These are phyloP conservation scores for Drosophila asahinai DNA, from an alignment of 1,140 invertebrate genomes.

Conservation along the genomic window DNA sequence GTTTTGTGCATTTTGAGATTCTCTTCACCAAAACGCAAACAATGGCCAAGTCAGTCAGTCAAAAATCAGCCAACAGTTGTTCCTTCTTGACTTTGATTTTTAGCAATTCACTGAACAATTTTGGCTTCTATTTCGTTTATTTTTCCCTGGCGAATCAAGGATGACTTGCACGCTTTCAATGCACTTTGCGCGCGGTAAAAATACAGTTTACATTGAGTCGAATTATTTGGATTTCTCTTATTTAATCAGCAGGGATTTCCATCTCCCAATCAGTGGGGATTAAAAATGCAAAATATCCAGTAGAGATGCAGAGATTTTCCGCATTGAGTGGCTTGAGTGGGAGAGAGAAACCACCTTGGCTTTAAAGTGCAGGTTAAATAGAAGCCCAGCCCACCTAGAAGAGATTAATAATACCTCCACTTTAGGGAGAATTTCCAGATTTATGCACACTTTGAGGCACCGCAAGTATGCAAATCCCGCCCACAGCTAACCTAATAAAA, in stretches of 20 bases:
- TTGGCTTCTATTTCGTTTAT: conserved; percentile 1
- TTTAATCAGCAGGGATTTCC: conserved; percentile 12
- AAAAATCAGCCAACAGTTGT: conserved; percentile 22
- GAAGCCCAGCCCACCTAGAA: not conserved
- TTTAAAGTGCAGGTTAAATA: not conserved
- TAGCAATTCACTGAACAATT: conserved; percentile 59
- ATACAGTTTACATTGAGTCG: not conserved
- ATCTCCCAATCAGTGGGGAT: not conserved
- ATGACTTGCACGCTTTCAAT: conserved; percentile 11
- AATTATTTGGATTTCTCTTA: not conserved
- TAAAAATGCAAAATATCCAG: not conserved
- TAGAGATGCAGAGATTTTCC: not conserved
- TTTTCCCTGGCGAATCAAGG: conserved; percentile 37
- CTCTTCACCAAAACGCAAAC: conserved; percentile 25
- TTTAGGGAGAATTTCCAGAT: not conserved
- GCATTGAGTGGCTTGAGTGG: not conserved
- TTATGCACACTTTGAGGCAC: not conserved
- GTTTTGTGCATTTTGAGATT: conserved; percentile 39
- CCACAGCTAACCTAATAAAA: conserved; percentile 50
- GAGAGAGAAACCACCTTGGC: no score
- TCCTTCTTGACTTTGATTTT: conserved; percentile 28
- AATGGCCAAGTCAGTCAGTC: conserved; percentile 27
- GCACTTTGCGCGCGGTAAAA: not conserved
- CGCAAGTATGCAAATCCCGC: conserved; percentile 39
- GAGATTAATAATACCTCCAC: not conserved